Evolutionary conservation across 2,113 vertebrate genomes (phyloP).

Genomic region (Oryzias curvinotus): DNA sequence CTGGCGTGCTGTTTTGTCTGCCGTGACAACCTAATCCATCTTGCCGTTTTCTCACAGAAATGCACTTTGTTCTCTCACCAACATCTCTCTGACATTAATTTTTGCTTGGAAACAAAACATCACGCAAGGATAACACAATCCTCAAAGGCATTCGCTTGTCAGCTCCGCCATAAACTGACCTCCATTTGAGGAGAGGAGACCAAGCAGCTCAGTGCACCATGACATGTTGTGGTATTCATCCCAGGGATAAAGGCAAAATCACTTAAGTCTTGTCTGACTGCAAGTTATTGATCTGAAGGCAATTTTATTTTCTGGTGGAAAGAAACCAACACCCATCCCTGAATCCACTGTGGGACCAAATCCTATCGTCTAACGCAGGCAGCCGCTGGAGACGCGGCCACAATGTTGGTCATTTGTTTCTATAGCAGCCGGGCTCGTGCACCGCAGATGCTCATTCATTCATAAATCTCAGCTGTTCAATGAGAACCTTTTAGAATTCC

Average conservation of each 20-base stretch:
- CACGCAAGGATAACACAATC: slow-evolving; percentile 20
- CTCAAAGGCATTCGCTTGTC: neutral
- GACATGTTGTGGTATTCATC: slow-evolving; percentile 46
- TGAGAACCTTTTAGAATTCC: neutral
- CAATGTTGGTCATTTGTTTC: slow-evolving; percentile 11
- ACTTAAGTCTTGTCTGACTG: slow-evolving; percentile 57
- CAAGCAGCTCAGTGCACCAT: neutral
- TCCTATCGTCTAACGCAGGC: slow-evolving; percentile 23
- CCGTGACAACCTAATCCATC: too few species aligned
- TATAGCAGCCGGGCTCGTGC: neutral
- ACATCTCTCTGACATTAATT: neutral
- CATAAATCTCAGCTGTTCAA: slow-evolving; percentile 9
- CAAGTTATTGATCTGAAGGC: slow-evolving; percentile 53
- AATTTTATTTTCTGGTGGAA: slow-evolving; percentile 45
- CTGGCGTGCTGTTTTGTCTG: too few species aligned
- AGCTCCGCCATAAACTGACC: neutral
- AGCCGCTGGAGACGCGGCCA: slow-evolving; percentile 13
- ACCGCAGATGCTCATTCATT: slow-evolving; percentile 9
- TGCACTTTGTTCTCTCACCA: neutral
- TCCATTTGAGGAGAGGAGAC: neutral
- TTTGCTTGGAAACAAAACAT: slow-evolving; percentile 27
- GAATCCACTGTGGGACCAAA: slow-evolving; percentile 35
- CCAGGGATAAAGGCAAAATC: slow-evolving; percentile 31
- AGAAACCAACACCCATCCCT: slow-evolving; percentile 22
- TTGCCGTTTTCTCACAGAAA: too few species aligned